phyloP scores from a whole-genome alignment of 2,888 invertebrate species.

The Platypus cylindrus region DNA sequence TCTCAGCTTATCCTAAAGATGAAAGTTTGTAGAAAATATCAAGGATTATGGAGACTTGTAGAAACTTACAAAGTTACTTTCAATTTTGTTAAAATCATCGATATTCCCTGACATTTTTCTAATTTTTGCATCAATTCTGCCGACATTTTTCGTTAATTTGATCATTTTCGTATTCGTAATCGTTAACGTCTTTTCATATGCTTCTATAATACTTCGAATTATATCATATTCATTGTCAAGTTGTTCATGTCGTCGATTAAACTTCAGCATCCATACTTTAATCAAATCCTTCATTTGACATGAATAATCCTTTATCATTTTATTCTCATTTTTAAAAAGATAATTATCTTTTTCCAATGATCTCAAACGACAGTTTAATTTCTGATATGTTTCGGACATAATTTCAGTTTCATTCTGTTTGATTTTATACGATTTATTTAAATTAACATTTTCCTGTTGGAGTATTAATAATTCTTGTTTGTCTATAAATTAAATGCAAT shows the following conservation, averaged over 20 bases:
- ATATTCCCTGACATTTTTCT: constrained; percentile 5
- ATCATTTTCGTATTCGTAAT: constrained; percentile 10
- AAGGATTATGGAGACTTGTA: too few species aligned
- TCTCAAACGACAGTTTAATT: neutral
- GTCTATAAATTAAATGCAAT: too few species aligned
- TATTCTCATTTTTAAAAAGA: constrained; percentile 5
- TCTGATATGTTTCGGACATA: neutral
- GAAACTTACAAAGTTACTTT: constrained; percentile 1
- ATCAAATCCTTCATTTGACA: too few species aligned
- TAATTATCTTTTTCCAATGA: constrained; percentile 3
- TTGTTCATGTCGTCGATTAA: constrained; percentile 4
- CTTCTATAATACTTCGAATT: constrained; percentile 8
- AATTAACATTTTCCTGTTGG: neutral
- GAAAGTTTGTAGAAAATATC: too few species aligned
- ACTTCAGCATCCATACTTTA: too few species aligned
- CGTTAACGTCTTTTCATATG: constrained; percentile 7
- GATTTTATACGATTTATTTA: neutral
- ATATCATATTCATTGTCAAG: constrained; percentile 10
- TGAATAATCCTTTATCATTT: constrained; percentile 2
- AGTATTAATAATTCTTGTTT: constrained; percentile 1
- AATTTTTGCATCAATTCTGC: constrained; percentile 10
- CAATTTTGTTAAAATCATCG: constrained; percentile 1
- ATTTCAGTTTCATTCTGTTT: neutral
- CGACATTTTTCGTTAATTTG: constrained; percentile 10
- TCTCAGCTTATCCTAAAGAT: too few species aligned